Percentiles rank a stretch among this genome's conserved stretches.
Evolutionary conservation across 2,797 vertebrate genomes (phyloP).

Genomic region (Bradypus variegatus): DNA sequence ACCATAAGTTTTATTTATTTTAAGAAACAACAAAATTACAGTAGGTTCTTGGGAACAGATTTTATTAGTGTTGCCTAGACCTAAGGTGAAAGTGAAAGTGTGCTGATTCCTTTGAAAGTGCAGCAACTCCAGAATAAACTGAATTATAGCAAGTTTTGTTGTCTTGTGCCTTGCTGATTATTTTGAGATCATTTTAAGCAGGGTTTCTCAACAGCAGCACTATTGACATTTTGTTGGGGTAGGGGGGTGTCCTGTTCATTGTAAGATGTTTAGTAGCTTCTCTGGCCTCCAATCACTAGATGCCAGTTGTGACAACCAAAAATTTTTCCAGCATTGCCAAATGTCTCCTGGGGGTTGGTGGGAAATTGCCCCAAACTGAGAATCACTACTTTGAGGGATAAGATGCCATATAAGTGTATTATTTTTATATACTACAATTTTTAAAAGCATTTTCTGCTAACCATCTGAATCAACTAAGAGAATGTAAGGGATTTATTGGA

Average conservation of each 20-base stretch:
- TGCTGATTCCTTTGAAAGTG: background rate
- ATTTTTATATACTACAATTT: background rate
- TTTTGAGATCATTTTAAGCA: background rate
- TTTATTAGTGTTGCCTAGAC: background rate
- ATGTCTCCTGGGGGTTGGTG: background rate
- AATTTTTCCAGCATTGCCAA: slow-evolving; percentile 18
- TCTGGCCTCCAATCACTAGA: background rate
- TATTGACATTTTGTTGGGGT: background rate
- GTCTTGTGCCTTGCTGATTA: background rate
- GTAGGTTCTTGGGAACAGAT: slow-evolving; percentile 14
- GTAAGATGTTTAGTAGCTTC: background rate
- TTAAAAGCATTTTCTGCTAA: slow-evolving; percentile 31
- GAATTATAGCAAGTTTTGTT: slow-evolving; percentile 4
- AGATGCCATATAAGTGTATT: background rate
- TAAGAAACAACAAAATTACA: slow-evolving; percentile 8
- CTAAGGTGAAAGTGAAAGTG: slow-evolving; percentile 24
- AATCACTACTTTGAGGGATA: background rate
- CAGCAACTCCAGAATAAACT: slow-evolving; percentile 11
- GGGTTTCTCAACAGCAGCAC: background rate
- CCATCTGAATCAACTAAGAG: slow-evolving; percentile 6
- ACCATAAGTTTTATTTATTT: background rate
- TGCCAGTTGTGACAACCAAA: slow-evolving; percentile 9
- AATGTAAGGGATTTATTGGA: slow-evolving; percentile 24
- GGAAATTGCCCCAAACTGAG: background rate
- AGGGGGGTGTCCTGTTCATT: background rate